These are phyloP conservation scores for Laupala kohalensis DNA, from an alignment of 1,140 invertebrate genomes.

Conservation along the genomic window DNA sequence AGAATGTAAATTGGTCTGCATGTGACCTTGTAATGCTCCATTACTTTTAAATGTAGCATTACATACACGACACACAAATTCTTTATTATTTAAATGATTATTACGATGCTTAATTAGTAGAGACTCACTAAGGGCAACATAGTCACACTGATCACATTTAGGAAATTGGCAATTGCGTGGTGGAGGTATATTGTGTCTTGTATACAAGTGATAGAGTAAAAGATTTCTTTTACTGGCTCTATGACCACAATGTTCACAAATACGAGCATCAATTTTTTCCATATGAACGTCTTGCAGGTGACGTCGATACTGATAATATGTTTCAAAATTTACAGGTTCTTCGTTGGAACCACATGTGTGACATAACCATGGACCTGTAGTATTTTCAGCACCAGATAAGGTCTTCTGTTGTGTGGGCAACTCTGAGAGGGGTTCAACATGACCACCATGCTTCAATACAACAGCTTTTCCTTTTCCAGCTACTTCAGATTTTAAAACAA, in stretches of 20 bases:
- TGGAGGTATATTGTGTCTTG: constrained; percentile 61
- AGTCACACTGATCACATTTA: constrained; percentile 61
- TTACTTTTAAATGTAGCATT: constrained; percentile 34
- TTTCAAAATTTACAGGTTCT: constrained; percentile 51
- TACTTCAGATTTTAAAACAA: constrained; percentile 36
- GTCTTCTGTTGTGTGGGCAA: constrained; percentile 17
- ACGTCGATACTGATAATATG: constrained; percentile 61
- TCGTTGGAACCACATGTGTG: constrained; percentile 47
- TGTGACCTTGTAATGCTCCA: constrained; percentile 34
- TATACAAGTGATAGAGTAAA: constrained; percentile 65
- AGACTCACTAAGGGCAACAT: constrained; percentile 53
- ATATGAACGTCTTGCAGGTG: constrained; percentile 59
- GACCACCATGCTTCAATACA: constrained; percentile 23
- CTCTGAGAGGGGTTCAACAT: constrained; percentile 21
- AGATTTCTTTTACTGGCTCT: constrained; percentile 60
- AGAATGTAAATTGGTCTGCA: constrained; percentile 39
- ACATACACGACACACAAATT: constrained; percentile 31
- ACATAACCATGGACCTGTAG: constrained; percentile 49
- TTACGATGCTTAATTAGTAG: constrained; percentile 45
- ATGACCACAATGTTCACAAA: constrained; percentile 75
- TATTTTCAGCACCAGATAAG: constrained; percentile 23
- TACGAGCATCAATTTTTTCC: constrained; percentile 59
- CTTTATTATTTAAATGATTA: constrained; percentile 22
- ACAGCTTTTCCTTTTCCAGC: constrained; percentile 23
- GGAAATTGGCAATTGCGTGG: constrained; percentile 53